Percentiles rank a stretch among this genome's conserved stretches.
Evolutionary conservation across 1,140 invertebrate genomes (phyloP).

Genomic region (Gonioctena quinquepunctata): DNA sequence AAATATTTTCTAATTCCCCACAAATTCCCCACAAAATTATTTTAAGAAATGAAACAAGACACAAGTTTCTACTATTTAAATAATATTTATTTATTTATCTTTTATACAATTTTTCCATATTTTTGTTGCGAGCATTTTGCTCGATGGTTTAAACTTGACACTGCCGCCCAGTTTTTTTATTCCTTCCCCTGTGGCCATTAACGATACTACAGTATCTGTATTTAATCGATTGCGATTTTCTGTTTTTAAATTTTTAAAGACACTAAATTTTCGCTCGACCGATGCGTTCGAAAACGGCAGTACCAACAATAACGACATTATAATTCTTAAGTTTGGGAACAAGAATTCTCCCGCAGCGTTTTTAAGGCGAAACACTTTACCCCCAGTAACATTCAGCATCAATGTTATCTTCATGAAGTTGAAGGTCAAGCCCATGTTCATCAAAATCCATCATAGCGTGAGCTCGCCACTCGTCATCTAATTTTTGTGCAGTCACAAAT

Average conservation of each 20-base stretch:
- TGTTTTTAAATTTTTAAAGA: background rate
- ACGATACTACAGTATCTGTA: background rate
- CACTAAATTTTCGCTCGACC: background rate
- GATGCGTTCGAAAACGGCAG: background rate
- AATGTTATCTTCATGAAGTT: background rate
- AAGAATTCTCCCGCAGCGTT: no score
- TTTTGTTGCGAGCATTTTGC: background rate
- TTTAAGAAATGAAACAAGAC: no score
- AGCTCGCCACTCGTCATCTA: constrained; percentile 28
- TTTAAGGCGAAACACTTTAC: constrained; percentile 17
- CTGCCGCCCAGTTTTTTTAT: background rate
- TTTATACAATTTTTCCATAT: constrained; percentile 6
- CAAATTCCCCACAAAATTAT: no score
- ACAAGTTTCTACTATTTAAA: no score
- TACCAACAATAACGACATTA: background rate
- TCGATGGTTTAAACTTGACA: background rate
- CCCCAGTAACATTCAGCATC: constrained; percentile 23
- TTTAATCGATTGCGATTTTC: background rate
- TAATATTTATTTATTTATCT: no score
- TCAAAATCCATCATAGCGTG: constrained; percentile 25
- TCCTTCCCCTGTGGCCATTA: background rate
- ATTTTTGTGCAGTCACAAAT: background rate
- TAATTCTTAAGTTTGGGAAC: constrained; percentile 23
- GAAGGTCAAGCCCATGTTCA: background rate
- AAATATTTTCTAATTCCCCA: no score